A percentile compares a stretch with the other conserved stretches of the same genome.
Conservation (phyloP, 2,888 invertebrate species). For the Bellardia pandia region DNA sequence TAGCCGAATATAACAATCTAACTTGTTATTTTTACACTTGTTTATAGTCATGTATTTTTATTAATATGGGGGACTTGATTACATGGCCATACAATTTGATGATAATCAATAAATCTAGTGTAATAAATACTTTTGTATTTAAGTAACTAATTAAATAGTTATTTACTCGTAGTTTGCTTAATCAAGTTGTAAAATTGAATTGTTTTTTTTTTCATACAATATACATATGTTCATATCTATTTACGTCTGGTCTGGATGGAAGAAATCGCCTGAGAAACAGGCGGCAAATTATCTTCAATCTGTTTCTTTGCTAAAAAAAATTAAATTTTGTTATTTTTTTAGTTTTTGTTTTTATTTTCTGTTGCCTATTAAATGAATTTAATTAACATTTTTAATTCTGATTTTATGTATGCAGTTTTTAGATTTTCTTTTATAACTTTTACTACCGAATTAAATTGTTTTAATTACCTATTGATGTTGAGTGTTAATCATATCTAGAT, state of each 20-base stretch:
- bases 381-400: not conserved
- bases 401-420: not conserved
- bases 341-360: not conserved
- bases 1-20: no score
- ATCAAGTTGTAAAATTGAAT: constrained; percentile 24
- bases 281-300: not conserved
- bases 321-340: not conserved
- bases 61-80: constrained; percentile 1
- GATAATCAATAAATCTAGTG: not conserved
- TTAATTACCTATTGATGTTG: not conserved
- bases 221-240: not conserved
- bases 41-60: not conserved
- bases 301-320: not conserved
- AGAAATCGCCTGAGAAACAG: not conserved
- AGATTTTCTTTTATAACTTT: not conserved
- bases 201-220: not conserved
- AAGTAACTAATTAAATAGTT: constrained; percentile 2
- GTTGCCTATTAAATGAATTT: not conserved
- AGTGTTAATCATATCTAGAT: no score
- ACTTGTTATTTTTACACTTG: not conserved
- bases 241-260: no score
- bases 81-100: not conserved
- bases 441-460: constrained; percentile 2
- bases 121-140: not conserved
- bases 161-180: not conserved